phyloP scores from a whole-genome alignment of 2,888 invertebrate species.

The Tetheella fluctuosa region DNA sequence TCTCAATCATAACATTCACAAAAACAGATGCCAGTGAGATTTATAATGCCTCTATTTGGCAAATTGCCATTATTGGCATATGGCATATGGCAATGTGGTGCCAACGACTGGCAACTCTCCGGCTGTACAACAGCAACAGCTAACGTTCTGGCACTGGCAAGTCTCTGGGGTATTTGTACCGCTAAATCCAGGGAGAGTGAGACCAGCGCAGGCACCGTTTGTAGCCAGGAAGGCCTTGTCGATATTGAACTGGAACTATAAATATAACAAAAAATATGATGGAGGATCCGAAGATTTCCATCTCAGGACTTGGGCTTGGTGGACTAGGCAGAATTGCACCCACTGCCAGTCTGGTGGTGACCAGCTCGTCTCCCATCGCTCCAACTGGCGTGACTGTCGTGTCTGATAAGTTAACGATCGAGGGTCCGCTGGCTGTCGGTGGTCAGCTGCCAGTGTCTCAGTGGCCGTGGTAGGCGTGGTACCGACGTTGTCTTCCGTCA shows the following conservation, averaged over 20 bases:
- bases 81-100: conserved; percentile 42
- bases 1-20: conserved; percentile 22
- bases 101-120: conserved; percentile 41
- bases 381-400: conserved; percentile 38
- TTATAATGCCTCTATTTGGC: conserved; percentile 43
- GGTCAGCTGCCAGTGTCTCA: conserved; percentile 40
- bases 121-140: conserved; percentile 20
- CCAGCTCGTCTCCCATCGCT: conserved; percentile 31
- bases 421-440: conserved; percentile 34
- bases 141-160: background rate
- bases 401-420: conserved; percentile 41
- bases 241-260: too few species aligned
- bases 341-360: conserved; percentile 21
- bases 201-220: background rate
- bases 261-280: too few species aligned
- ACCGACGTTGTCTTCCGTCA: too few species aligned
- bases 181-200: background rate
- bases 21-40: conserved; percentile 35
- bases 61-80: conserved; percentile 47
- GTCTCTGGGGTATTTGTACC: background rate
- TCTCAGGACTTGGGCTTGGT: conserved; percentile 16
- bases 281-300: too few species aligned
- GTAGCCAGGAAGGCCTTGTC: background rate
- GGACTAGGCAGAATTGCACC: conserved; percentile 15
- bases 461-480: conserved; percentile 36